Evolutionary conservation across 2,113 vertebrate species (phyloP).

Genomic region (Pampusana beccarii): DNA sequence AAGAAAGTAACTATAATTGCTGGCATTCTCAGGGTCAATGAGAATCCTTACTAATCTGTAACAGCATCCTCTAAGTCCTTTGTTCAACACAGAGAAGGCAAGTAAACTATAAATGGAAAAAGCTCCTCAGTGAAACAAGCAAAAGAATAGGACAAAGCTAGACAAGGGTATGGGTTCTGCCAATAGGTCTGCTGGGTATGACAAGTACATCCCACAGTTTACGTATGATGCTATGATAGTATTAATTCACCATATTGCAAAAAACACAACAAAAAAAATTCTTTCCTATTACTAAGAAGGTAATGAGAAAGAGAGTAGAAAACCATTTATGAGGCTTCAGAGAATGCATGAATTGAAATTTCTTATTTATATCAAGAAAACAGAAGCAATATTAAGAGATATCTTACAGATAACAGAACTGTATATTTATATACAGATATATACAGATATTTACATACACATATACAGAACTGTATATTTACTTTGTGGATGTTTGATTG

Average conservation of each 20-base stretch:
- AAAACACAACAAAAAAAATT: background rate
- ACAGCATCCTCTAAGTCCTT: background rate
- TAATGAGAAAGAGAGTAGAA: background rate
- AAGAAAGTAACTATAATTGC: background rate
- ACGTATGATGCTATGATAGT: background rate
- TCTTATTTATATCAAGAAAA: background rate
- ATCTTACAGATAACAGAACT: background rate
- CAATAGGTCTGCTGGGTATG: background rate
- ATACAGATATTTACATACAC: no score
- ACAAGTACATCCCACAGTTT: background rate
- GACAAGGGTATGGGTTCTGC: background rate
- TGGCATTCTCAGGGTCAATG: background rate
- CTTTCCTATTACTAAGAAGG: background rate
- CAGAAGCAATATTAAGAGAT: background rate
- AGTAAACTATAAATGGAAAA: background rate
- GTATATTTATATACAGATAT: no score
- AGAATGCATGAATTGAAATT: background rate
- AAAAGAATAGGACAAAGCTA: background rate
- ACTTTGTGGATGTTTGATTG: background rate
- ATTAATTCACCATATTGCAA: background rate
- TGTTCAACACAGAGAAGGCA: background rate
- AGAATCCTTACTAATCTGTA: background rate
- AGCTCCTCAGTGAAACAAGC: background rate
- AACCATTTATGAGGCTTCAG: background rate
- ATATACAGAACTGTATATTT: background rate